Base-by-base conservation (phyloP, 2,888 invertebrate genomes). In the Vesta saturnalis region DNA sequence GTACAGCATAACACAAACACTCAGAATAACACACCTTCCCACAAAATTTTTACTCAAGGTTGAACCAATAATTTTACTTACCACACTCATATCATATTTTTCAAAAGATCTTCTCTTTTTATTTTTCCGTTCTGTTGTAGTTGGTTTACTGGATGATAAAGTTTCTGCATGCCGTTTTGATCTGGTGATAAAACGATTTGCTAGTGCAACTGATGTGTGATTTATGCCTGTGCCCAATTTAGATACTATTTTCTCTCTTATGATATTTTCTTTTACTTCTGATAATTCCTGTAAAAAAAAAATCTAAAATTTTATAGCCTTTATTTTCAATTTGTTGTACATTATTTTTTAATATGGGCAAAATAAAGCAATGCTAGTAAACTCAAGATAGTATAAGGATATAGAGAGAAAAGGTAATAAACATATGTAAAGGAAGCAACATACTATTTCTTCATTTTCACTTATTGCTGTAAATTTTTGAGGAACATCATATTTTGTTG, bases 21-120 rank as follows among this genome's bases (percentile, higher is more conserved):
- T n/a, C n/a, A n/a, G n/a, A n/a, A n/a, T n/a, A n/a, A n/a, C n/a
- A n/a, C n/a, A n/a, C n/a, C n/a, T n/a, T n/a, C n/a, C n/a, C n/a
- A n/a, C n/a, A n/a, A n/a, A n/a, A n/a, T n/a, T n/a, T n/a, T n/a
- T n/a, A n/a, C n/a, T n/a, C n/a, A n/a, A n/a, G n/a, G n/a, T n/a
- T n/a, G 3, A 8, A 39, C 8, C 68, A 30, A 67, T 43, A 65
- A 58, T 62, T 23, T 76, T 83, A 87, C 89, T 90, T 85, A 90
- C 90, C 85, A 89, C 88, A 77, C 86, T 88, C 46, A 86, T 85
- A 63, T 87, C 85, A 73, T 87, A 83, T 81, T 89, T 89, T 75
- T 90, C 90, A 15, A 87, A 85, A 72, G 89, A 90, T 66, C 89
- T 85, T 69, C 90, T 85, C 77, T 90, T 90, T 74, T 89, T 77